Percentiles rank a stretch among this genome's conserved stretches.
phyloP scores from a whole-genome alignment of 2,113 vertebrate genomes.

The Puntigrus tetrazona region DNA sequence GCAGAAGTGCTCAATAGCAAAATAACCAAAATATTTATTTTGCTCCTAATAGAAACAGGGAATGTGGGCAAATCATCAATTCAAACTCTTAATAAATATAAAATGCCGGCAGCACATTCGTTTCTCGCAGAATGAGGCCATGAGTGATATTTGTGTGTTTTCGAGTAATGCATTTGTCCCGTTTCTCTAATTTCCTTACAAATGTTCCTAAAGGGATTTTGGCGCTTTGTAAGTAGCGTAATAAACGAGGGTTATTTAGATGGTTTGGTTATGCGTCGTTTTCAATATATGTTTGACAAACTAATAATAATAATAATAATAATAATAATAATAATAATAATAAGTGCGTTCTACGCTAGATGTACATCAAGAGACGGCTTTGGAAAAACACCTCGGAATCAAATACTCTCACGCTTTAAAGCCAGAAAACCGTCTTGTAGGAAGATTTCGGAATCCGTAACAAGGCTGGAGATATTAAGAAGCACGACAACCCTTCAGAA shows the following conservation, averaged over 20 bases:
- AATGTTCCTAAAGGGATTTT: neutral
- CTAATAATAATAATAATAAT: too few species aligned
- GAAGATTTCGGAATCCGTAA: neutral
- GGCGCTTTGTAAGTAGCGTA: neutral
- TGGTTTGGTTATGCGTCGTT: neutral
- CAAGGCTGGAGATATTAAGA: neutral
- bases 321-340: too few species aligned
- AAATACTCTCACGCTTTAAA: neutral
- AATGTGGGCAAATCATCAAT: neutral
- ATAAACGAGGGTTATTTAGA: too few species aligned
- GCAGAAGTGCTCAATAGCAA: neutral
- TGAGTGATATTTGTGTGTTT: neutral
- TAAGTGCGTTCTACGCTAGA: neutral
- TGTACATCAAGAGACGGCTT: neutral
- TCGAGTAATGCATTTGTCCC: neutral
- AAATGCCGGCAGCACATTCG: neutral
- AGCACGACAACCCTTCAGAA: neutral
- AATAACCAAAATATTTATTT: conserved; percentile 5
- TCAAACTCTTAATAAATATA: neutral
- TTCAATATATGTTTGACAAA: neutral
- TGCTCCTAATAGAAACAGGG: neutral
- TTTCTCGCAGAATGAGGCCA: neutral
- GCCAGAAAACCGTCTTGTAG: neutral
- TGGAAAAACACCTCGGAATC: neutral
- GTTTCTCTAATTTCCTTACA: neutral